These are phyloP conservation scores for Hirtodrosophila histrioides DNA, from an alignment of 2,888 invertebrate species.

Conservation along the genomic window DNA sequence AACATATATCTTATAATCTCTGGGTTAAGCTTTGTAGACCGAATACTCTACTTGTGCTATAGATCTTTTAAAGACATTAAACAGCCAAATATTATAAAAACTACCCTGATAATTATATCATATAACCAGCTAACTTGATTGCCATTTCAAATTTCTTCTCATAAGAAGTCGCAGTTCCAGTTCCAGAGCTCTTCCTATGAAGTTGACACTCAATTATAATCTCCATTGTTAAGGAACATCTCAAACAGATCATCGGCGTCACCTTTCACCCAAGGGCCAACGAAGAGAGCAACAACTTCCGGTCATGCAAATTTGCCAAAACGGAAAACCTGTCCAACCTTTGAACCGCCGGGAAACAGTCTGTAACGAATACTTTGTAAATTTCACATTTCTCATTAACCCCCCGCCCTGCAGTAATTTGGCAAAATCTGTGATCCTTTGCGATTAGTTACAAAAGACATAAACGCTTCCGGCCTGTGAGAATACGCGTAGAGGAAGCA, in stretches of 20 bases:
- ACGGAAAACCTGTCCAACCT: constrained; percentile 50
- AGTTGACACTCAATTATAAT: constrained; percentile 47
- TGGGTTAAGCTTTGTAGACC: not conserved
- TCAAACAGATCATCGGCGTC: constrained; percentile 52
- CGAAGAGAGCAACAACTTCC: constrained; percentile 58
- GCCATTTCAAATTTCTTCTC: not conserved
- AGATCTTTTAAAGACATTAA: too few relatives aligned
- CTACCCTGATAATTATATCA: not conserved
- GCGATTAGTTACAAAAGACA: constrained; percentile 66
- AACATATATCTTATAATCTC: not conserved
- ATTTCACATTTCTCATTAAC: constrained; percentile 46
- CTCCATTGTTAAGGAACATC: constrained; percentile 26
- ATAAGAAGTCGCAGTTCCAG: not conserved
- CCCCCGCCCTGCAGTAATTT: constrained; percentile 62
- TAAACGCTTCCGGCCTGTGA: constrained; percentile 65
- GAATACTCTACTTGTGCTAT: too few relatives aligned
- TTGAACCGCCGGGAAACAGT: constrained; percentile 27
- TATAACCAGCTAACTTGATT: too few relatives aligned
- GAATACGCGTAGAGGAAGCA: constrained; percentile 50
- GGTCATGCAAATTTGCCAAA: constrained; percentile 65
- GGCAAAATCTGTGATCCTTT: constrained; percentile 61
- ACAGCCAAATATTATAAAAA: too few relatives aligned
- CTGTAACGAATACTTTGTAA: constrained; percentile 60
- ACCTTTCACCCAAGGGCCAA: constrained; percentile 48
- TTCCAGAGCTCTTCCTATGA: not conserved